Evolutionary conservation across 2,113 vertebrate genomes (phyloP).

Genomic region (Hypanus sabinus): DNA sequence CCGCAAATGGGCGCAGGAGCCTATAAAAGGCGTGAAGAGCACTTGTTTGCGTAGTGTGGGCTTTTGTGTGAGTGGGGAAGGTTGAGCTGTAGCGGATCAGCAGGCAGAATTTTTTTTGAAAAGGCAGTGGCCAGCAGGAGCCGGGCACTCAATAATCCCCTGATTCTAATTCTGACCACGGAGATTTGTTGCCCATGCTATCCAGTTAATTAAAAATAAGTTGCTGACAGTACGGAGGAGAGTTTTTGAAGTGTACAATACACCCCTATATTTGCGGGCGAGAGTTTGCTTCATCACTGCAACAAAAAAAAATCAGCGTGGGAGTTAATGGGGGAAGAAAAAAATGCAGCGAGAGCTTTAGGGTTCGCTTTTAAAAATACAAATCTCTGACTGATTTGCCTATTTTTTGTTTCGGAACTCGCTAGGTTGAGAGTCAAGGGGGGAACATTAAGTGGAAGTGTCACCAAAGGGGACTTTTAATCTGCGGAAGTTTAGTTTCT

Average conservation of each 20-base stretch:
- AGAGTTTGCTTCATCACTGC: slow-evolving; percentile 18
- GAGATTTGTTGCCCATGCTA: background rate
- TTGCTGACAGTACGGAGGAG: background rate
- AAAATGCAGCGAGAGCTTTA: background rate
- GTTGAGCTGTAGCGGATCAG: too few relatives aligned
- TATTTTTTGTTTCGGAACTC: background rate
- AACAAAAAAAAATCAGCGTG: slow-evolving; percentile 31
- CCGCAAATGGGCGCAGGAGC: background rate
- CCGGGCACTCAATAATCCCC: background rate
- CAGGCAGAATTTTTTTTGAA: background rate
- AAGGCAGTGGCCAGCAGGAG: background rate
- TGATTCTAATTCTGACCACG: background rate
- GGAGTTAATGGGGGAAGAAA: background rate
- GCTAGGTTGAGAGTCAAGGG: background rate
- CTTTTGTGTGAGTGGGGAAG: background rate
- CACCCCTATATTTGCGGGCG: background rate
- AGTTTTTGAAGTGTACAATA: background rate
- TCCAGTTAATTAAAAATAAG: slow-evolving; percentile 25
- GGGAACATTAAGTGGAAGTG: background rate
- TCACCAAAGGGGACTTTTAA: slow-evolving; percentile 4
- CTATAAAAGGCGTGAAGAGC: slow-evolving; percentile 18
- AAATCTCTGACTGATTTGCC: background rate
- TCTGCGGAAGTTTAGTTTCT: slow-evolving; percentile 23
- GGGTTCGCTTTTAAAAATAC: background rate
- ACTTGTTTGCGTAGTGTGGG: slow-evolving; percentile 23